Evolutionary conservation across 2,888 invertebrate species (phyloP), one percentile per base, ranked within the genome.

Genomic region (Drosophila testacea): DNA sequence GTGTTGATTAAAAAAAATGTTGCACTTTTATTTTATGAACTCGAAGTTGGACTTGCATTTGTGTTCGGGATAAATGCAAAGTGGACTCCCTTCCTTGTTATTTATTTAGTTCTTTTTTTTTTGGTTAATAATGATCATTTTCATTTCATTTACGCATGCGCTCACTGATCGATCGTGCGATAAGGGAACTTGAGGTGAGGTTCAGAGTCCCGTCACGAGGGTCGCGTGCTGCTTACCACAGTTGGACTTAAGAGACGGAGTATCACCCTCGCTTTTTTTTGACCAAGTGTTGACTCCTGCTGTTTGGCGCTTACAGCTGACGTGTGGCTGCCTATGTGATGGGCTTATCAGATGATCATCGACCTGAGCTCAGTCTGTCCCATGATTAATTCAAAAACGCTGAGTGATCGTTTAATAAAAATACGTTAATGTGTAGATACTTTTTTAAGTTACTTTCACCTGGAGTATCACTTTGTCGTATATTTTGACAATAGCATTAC

Each of bases 281-380:
- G 63, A 28, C 61, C 59, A 88, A 86, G 90, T 86, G 88, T 90
- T 70, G 90, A 73, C 88, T 88, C 89, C 88, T 89, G 85, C 90
- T 76, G 88, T 88, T 91, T 91, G 91, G 91, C 91, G 91, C 91
- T 91, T 87, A 81, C 83, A 82, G 73, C 82, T 91, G 92, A 91
- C 91, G 91, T 91, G 89, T 91, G 91, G 82, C 86, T 91, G 84
- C 78, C 84, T 83, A 81, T 85, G 82, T 88, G 88, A 88, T 71
- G 77, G 76, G 71, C 75, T 91, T 91, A 91, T 91, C 91, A 76
- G 44, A 73, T 79, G 79, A 89, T 89, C 84, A 90, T 90, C 90
- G 69, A 72, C 44, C 28, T 28, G 36, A 22, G 46, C 28, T 28
- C 39, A 22, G 52, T 13, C 41, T 13, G 39, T 46, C 47, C 67